Evolutionary conservation across 2,888 invertebrate species (phyloP), one percentile per base, ranked within the genome.

Genomic region (Diarsia brunnea): DNA sequence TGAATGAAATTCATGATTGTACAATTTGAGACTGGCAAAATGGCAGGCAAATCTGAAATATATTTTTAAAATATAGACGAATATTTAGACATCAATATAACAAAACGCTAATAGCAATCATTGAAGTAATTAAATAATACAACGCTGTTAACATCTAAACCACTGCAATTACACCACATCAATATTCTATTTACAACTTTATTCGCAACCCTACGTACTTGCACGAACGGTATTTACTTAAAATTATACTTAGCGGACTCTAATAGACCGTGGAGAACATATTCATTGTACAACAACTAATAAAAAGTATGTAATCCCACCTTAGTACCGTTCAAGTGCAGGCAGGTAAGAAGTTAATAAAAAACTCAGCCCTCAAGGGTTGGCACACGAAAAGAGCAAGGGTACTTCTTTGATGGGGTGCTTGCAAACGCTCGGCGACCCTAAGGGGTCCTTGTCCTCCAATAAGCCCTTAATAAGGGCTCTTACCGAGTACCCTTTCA

Each of bases 331-430:
- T 82, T 81, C 78, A 88, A 80, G 75, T 80, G 61, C 87, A 89
- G 88, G 88, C 94, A 95, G 93, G 93, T 93, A 94, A 92, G 90
- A 86, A 87, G 87, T 82, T 86, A 87, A 82, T 87, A 89, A 92
- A 91, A 92, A 92, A 91, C 91, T 88, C 89, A 90, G 84, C 90
- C 89, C 89, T 91, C 81, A 87, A 93, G 93, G 93, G 93, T 89
- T 92, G 91, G 90, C 88, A 88, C 90, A 92, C 93, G 92, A 96
- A 96, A 96, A 96, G 96, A 95, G 95, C 96, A 96, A 95, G 93
- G 95, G 94, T 92, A 92, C 91, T 92, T 90, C 90, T 92, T 92
- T 92, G 91, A 91, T 91, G 92, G 94, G 94, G 94, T 90, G 91
- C 93, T 92, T 88, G 86, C 91, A 90, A 91, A 89, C 90, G 87